These are phyloP conservation scores for Acrobasis consociella DNA, from an alignment of 2,888 invertebrate genomes.

Conservation along the genomic window DNA sequence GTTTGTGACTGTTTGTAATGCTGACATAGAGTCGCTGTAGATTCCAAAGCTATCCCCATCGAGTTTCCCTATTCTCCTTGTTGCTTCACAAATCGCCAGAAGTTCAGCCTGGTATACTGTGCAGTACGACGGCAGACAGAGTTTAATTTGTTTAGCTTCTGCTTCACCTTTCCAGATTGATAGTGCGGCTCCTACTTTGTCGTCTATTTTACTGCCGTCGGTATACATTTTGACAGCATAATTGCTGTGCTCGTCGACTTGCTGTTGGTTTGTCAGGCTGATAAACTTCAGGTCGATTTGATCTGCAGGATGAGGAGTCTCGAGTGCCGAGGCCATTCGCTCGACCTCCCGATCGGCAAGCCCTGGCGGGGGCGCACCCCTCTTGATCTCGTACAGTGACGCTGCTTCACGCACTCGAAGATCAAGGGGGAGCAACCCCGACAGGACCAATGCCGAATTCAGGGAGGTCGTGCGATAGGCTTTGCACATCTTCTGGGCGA, in stretches of 20 bases:
- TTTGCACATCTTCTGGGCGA: conserved; percentile 28
- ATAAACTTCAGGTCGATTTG: conserved; percentile 6
- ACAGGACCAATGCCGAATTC: conserved; percentile 25
- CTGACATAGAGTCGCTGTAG: no score
- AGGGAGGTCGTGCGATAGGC: conserved; percentile 30
- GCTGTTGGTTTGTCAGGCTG: conserved; percentile 20
- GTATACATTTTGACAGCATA: conserved; percentile 21
- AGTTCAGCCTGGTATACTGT: conserved; percentile 30
- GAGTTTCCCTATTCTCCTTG: background rate
- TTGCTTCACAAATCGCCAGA: conserved; percentile 24
- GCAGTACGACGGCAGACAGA: conserved; percentile 20
- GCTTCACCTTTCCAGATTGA: conserved; percentile 25
- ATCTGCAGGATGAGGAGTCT: conserved; percentile 28
- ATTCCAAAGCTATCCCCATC: no score
- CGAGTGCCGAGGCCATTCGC: background rate
- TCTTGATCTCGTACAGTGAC: conserved; percentile 31
- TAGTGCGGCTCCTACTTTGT: conserved; percentile 26
- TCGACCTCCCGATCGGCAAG: conserved; percentile 32
- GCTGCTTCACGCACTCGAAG: conserved; percentile 31
- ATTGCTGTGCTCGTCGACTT: background rate
- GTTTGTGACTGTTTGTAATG: no score
- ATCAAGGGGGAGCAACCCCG: conserved; percentile 28
- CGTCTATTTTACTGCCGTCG: conserved; percentile 27
- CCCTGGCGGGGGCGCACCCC: conserved; percentile 22
- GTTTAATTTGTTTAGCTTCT: conserved; percentile 23